These are phyloP conservation scores for Coendou prehensilis DNA, from an alignment of 2,797 vertebrate genomes.

Conservation along the genomic window DNA sequence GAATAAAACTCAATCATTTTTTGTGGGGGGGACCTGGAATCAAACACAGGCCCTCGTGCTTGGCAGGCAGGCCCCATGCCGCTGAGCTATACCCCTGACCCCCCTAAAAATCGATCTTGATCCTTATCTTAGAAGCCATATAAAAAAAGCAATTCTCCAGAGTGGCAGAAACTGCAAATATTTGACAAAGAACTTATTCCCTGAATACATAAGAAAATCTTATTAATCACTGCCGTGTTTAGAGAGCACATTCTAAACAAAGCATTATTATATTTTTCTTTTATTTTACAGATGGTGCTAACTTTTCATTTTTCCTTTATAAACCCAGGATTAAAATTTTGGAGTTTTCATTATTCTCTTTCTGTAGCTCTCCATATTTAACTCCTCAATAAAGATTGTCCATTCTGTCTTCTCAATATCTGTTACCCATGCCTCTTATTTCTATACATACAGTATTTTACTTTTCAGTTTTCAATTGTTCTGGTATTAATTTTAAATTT, in stretches of 20 bases:
- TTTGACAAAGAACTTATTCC: not conserved
- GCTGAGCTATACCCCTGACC: no score
- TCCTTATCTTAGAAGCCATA: not conserved
- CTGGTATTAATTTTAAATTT: not conserved
- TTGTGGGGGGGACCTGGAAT: no score
- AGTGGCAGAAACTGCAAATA: conserved; percentile 31
- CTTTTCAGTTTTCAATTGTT: not conserved
- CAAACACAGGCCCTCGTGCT: no score
- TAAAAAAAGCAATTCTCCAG: not conserved
- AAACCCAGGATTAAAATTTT: not conserved
- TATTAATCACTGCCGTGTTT: not conserved
- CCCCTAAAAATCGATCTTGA: not conserved
- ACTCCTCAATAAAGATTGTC: not conserved
- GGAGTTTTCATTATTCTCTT: not conserved
- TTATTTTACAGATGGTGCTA: not conserved
- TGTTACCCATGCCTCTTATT: not conserved
- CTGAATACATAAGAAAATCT: not conserved
- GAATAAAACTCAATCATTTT: no score
- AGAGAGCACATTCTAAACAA: not conserved
- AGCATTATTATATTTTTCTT: not conserved
- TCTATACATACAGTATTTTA: not conserved
- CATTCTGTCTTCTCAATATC: not conserved
- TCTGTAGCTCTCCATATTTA: not conserved
- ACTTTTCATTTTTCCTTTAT: conserved; percentile 2
- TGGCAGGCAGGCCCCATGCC: no score